phyloP scores from a whole-genome alignment of 92 coral and sea anemone genomes.

The Siderastrea siderea region DNA sequence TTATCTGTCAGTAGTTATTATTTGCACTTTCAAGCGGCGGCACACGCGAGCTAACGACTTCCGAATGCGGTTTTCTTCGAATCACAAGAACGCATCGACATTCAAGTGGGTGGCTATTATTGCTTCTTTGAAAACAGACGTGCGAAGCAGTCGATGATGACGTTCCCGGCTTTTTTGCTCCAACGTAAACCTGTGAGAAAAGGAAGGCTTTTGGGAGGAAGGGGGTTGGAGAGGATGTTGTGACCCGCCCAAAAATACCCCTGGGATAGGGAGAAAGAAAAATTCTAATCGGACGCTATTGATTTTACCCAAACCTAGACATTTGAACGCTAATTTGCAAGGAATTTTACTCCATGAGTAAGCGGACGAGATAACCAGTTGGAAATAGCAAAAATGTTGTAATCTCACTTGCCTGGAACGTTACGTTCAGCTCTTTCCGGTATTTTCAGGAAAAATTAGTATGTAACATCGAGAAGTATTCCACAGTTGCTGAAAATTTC shows the following conservation, averaged over 20 bases:
- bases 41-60: neutral
- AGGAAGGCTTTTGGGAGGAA: neutral
- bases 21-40: neutral
- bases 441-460: neutral
- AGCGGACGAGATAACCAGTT: too few species aligned
- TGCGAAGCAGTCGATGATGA: neutral
- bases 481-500: neutral
- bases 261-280: too few species aligned
- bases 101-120: neutral
- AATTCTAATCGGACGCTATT: too few species aligned
- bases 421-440: neutral
- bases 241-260: neutral
- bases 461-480: neutral
- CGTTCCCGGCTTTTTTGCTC: neutral
- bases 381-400: too few species aligned
- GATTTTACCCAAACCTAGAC: too few species aligned
- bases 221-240: neutral
- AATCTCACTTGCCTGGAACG: too few species aligned
- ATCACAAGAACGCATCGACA: conserved; percentile 3
- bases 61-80: conserved; percentile 22
- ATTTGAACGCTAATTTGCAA: too few species aligned
- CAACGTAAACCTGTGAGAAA: neutral
- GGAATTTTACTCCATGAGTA: too few species aligned
- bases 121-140: too few species aligned
- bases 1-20: conserved; percentile 11